These are phyloP conservation scores for Betta splendens DNA, from an alignment of 2,797 vertebrate genomes.

Conservation along the genomic window DNA sequence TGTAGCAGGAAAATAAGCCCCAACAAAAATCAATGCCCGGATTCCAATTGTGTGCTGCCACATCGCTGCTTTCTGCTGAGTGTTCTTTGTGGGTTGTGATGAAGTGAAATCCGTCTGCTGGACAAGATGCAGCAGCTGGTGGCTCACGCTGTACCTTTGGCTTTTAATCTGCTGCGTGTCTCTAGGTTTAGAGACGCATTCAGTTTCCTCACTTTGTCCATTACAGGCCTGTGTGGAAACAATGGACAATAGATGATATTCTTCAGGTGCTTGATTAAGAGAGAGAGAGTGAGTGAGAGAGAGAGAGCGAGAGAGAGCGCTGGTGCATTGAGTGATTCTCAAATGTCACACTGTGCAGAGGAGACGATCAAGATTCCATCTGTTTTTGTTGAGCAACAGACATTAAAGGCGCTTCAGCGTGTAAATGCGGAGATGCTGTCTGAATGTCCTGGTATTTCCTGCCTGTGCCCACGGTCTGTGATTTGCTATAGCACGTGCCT, in stretches of 20 bases:
- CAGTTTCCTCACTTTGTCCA: conserved; percentile 35
- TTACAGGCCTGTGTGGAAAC: conserved; percentile 44
- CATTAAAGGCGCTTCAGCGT: conserved; percentile 1
- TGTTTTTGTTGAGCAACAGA: conserved; percentile 6
- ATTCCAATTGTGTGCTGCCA: conserved; percentile 12
- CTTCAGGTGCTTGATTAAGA: conserved; percentile 23
- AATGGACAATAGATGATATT: conserved; percentile 38
- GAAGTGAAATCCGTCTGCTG: conserved; percentile 20
- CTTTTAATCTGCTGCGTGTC: conserved; percentile 31
- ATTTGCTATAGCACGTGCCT: background rate
- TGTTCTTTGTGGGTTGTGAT: conserved; percentile 16
- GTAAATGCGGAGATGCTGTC: background rate
- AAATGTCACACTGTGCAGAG: conserved; percentile 18
- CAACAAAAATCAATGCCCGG: conserved; percentile 36
- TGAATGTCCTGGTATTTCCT: background rate
- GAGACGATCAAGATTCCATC: background rate
- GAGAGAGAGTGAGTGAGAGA: conserved; percentile 11
- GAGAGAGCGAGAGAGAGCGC: conserved; percentile 5
- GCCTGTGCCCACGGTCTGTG: background rate
- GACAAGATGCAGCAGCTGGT: conserved; percentile 1
- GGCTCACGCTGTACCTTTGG: background rate
- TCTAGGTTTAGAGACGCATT: conserved; percentile 14
- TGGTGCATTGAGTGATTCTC: conserved; percentile 5
- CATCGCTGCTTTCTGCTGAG: conserved; percentile 10
- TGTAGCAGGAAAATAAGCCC: conserved; percentile 27